phyloP scores from a whole-genome alignment of 2,797 vertebrate species.

The Siniperca obscura region DNA sequence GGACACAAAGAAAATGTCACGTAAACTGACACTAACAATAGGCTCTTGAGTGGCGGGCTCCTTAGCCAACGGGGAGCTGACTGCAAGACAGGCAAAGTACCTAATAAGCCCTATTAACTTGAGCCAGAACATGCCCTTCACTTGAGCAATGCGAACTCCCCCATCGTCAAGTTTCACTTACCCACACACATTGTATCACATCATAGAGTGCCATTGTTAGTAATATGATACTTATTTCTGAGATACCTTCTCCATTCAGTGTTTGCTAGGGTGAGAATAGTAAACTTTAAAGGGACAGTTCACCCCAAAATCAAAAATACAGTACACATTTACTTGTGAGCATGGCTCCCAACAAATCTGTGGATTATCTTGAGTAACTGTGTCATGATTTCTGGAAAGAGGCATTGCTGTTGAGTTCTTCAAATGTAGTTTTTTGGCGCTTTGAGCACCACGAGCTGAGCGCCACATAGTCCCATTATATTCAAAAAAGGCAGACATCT shows the following conservation, averaged over 20 bases:
- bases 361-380: too few relatives aligned
- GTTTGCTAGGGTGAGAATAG: too few relatives aligned
- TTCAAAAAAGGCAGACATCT: too few relatives aligned
- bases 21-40: slow-evolving; percentile 59
- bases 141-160: not conserved
- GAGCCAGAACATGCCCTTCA: slow-evolving; percentile 30
- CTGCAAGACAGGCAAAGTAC: slow-evolving; percentile 21
- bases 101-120: slow-evolving; percentile 50
- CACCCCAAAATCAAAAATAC: too few relatives aligned
- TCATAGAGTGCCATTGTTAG: not conserved
- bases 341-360: too few relatives aligned
- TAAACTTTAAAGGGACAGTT: too few relatives aligned
- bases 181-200: not conserved
- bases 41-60: slow-evolving; percentile 30
- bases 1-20: slow-evolving; percentile 61
- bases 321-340: too few relatives aligned
- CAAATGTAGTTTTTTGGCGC: too few relatives aligned
- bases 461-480: too few relatives aligned
- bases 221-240: not conserved
- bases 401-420: too few relatives aligned
- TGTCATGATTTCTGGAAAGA: too few relatives aligned
- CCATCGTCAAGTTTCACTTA: not conserved
- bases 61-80: slow-evolving; percentile 35
- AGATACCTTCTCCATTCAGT: not conserved
- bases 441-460: too few relatives aligned